phyloP scores from a whole-genome alignment of 2,888 invertebrate genomes.

The Andrena dorsata region DNA sequence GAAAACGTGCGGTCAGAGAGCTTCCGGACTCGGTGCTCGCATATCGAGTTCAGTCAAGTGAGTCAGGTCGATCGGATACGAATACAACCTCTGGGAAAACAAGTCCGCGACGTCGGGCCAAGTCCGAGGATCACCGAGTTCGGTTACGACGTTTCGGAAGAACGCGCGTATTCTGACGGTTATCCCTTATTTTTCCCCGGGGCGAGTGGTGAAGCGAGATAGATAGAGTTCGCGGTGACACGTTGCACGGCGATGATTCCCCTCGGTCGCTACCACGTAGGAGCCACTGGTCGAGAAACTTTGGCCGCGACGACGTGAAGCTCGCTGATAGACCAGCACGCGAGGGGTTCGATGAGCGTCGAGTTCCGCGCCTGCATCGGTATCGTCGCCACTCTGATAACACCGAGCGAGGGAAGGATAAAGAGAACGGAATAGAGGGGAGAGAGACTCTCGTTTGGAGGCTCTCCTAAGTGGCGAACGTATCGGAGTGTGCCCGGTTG shows the following conservation, averaged over 20 bases:
- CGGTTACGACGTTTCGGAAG: constrained; percentile 1
- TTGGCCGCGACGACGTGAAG: background rate
- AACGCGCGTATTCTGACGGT: background rate
- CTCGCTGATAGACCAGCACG: background rate
- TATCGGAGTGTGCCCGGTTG: constrained; percentile 14
- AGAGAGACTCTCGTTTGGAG: constrained; percentile 30
- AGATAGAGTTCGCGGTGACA: background rate
- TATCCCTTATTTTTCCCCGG: background rate
- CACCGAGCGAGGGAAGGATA: background rate
- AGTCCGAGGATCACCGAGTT: background rate
- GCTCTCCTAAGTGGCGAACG: background rate
- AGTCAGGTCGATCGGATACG: constrained; percentile 63
- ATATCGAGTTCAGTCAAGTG: constrained; percentile 72
- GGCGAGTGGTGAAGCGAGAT: constrained; percentile 5
- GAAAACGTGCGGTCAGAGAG: constrained; percentile 75
- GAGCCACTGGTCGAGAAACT: background rate
- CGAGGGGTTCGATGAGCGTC: background rate
- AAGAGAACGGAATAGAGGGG: background rate
- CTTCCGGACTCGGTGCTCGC: constrained; percentile 68
- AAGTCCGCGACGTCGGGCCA: background rate
- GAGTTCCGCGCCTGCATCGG: background rate
- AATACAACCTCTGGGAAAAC: background rate
- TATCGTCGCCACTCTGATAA: constrained; percentile 20
- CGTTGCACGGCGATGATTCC: background rate
- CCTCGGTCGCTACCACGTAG: background rate